Base-by-base conservation (phyloP, 2,888 invertebrate species). In the Tachystola acroxantha region DNA sequence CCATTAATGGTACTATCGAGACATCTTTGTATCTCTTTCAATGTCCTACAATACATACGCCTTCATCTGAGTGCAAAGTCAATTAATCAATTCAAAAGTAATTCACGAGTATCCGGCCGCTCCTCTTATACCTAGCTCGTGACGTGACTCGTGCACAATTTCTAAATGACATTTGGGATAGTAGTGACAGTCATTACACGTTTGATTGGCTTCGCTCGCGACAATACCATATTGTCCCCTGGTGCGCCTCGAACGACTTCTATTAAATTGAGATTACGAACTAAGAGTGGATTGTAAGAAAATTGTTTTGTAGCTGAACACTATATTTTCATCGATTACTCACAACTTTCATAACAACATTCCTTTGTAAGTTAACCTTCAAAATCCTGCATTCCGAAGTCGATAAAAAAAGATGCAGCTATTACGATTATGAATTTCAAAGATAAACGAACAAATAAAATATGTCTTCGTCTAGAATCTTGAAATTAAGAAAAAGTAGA, bases 171-270 rank as follows among this genome's bases (percentile, higher is more conserved):
- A 43, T 37, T 48, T 41, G 37, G 48, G 45, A 54, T 53, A 53
- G 47, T 48, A 53, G 48, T 43, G 45, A 43, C 40, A 51, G 42
- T 62, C 55, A 69, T 73, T 72, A 69, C 64, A 74, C 72, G 77
- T 67, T 40, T 64, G 69, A 74, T 70, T 77, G 67, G 52, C 36
- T 62, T 42, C 43, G 48, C 56, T 57, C 53, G 46, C 51, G 44
- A 65, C 61, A 67, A 66, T 66, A 48, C 53, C 40, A 48, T 50
- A 61, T 64, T 65, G 58, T 64, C 51, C 51, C 46, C 40, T 39
- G 45, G 7, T n/a, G 30, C 16, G 22, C 5, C 3, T 27, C 11
- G 11, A 10, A 27, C n/a, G 12, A 27, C 11, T 11, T n/a, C 10
- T 26, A 27, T 10, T n/a, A 27, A n/a, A 4, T n/a, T 4, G n/a